Evolutionary conservation across 2,888 invertebrate species (phyloP).

Genomic region (Papilio demoleus): DNA sequence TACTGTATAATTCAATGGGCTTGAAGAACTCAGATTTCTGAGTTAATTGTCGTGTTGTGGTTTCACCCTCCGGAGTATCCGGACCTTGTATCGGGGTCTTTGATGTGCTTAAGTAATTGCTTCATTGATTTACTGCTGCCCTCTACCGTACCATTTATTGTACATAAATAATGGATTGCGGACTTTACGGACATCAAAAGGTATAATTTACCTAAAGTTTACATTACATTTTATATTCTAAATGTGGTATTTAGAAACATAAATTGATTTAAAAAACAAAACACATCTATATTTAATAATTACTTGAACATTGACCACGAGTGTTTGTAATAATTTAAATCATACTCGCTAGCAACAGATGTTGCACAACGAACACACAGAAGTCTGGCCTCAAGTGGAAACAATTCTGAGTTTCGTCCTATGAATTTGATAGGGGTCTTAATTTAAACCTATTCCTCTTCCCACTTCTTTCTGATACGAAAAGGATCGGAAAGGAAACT

Average conservation of each 20-base stretch:
- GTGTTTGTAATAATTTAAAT: no score
- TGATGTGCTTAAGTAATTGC: conserved; percentile 36
- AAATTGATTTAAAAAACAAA: no score
- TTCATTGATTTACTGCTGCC: conserved; percentile 29
- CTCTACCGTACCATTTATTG: conserved; percentile 22
- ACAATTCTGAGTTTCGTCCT: no score
- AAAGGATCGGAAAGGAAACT: no score
- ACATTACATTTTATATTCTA: neutral
- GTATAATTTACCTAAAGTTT: conserved; percentile 3
- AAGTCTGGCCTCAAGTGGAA: no score
- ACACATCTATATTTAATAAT: no score
- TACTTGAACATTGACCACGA: no score
- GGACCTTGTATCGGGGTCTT: conserved; percentile 24
- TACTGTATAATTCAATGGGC: conserved; percentile 10
- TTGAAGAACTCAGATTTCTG: conserved; percentile 31
- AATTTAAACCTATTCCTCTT: no score
- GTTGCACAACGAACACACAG: no score
- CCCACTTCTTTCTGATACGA: no score
- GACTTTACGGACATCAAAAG: conserved; percentile 1
- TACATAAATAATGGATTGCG: conserved; percentile 26
- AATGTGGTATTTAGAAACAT: neutral
- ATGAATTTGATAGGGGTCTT: no score
- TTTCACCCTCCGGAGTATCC: conserved; percentile 29
- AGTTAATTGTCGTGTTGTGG: conserved; percentile 38
- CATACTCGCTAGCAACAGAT: no score